Evolutionary conservation across 2,888 invertebrate genomes (phyloP).

Genomic region (Sialis lutaria): DNA sequence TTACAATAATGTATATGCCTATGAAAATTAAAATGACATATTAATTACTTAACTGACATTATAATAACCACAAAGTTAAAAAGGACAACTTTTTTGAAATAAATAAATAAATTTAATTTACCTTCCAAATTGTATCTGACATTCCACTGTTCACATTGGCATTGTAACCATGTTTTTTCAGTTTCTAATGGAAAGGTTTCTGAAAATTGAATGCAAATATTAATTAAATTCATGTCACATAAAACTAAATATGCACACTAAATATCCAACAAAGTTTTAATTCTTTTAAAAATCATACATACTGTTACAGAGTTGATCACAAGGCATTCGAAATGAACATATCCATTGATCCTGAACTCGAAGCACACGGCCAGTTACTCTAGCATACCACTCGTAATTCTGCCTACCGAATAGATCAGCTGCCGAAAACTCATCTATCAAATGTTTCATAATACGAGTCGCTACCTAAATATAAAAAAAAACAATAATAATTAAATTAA

Average conservation of each 20-base stretch:
- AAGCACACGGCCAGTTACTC: constrained; percentile 81
- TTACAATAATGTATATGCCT: too few relatives aligned
- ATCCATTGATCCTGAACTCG: constrained; percentile 93
- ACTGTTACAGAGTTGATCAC: too few relatives aligned
- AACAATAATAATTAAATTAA: constrained; percentile 5
- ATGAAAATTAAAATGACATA: too few relatives aligned
- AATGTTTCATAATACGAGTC: constrained; percentile 87
- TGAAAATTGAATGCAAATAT: constrained; percentile 22
- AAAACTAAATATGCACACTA: not conserved
- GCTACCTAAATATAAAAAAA: constrained; percentile 50
- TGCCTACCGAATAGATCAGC: constrained; percentile 87
- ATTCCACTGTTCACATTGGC: constrained; percentile 79
- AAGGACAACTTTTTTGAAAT: not conserved
- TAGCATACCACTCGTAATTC: constrained; percentile 89
- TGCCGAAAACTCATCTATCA: constrained; percentile 94
- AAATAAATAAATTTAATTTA: constrained; percentile 23
- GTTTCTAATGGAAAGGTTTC: constrained; percentile 76
- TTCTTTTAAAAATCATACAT: too few relatives aligned
- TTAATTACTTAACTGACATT: too few relatives aligned
- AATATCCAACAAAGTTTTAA: not conserved
- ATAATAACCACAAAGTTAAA: too few relatives aligned
- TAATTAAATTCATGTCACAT: not conserved
- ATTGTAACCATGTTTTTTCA: constrained; percentile 79
- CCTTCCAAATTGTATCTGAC: constrained; percentile 66
- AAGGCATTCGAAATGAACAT: constrained; percentile 72